Base-by-base conservation (phyloP, 92 coral and sea anemone genomes). In the Porites lobata region DNA sequence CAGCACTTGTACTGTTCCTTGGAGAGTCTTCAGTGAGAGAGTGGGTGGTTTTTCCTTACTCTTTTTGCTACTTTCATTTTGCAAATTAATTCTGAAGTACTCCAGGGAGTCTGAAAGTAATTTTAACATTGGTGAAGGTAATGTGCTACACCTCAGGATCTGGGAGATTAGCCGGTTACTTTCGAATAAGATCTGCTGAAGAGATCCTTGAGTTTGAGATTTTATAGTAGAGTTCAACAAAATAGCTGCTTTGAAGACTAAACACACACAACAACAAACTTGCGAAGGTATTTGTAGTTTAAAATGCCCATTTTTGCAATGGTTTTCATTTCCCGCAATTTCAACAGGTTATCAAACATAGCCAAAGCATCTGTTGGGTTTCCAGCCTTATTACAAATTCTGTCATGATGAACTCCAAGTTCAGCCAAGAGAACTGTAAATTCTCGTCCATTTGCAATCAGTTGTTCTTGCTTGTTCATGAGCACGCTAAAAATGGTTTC, bases 371-470 rank as follows among this genome's bases (percentile, higher is more conserved):
- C 85, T 5, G 66, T 83, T 63, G 81, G 20, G 66, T 65, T 86
- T 26, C 83, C 87, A 17, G 87, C 89, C 50, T 86, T 93, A 26
- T 81, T 76, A 26, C 92, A 95, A 57, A 86, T 71, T 81, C 93
- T 91, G 10, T 92, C 92, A 53, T 71, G 80, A 73, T 91, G 98
- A 75, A 91, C 91, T 7, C 98, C 96, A 80, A 95, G 90, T 72
- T 95, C 98, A 87, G 83, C 62, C 14, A 83, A 59, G 19, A 90
- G 43, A 51, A 59, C 67, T 8, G 81, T 15, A 17, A 86, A 80
- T 32, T 82, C 83, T 61, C 8, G 77, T 9, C 86, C 86, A n/a
- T 47, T 63, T 11, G 57, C 63, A 13, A 63, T 21, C 61, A 90
- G 61, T 51, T 38, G 54, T 32, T 64, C 79, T 50, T 20, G 26